phyloP scores from a whole-genome alignment of 1,140 invertebrate species.

The Asobara japonica region DNA sequence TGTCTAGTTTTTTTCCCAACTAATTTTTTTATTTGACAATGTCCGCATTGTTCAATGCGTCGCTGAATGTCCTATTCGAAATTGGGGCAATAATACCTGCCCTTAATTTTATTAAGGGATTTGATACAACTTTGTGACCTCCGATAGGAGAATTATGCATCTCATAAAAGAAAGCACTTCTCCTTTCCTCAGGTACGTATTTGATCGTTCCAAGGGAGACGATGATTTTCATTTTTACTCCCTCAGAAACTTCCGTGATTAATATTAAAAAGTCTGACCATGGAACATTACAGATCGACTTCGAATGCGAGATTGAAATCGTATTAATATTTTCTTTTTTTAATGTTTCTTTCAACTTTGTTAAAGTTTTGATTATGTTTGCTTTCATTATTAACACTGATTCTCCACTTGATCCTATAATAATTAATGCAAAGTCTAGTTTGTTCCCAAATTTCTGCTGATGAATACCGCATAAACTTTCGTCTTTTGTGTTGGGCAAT shows the following conservation, averaged over 20 bases:
- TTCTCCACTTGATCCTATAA: conserved; percentile 2
- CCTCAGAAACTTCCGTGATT: background rate
- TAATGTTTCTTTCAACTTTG: background rate
- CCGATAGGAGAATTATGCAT: background rate
- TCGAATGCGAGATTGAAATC: conserved; percentile 9
- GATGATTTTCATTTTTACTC: background rate
- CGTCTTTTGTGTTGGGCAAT: background rate
- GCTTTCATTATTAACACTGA: background rate
- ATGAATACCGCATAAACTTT: conserved; percentile 13
- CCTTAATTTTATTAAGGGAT: conserved; percentile 1
- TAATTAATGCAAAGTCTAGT: conserved; percentile 11
- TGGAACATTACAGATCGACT: background rate
- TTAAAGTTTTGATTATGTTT: background rate
- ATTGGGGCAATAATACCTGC: background rate
- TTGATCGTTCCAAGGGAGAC: background rate
- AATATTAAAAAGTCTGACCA: background rate
- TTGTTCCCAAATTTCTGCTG: conserved; percentile 6
- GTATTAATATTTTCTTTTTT: background rate
- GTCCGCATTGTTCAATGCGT: background rate
- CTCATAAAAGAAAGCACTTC: background rate
- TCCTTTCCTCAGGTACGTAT: background rate
- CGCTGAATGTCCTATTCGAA: background rate
- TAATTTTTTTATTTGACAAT: conserved; percentile 8
- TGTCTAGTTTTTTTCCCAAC: background rate
- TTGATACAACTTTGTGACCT: conserved; percentile 6